These are phyloP conservation scores for Budorcas taxicolor DNA, from an alignment of 2,113 vertebrate species.

Conservation along the genomic window DNA sequence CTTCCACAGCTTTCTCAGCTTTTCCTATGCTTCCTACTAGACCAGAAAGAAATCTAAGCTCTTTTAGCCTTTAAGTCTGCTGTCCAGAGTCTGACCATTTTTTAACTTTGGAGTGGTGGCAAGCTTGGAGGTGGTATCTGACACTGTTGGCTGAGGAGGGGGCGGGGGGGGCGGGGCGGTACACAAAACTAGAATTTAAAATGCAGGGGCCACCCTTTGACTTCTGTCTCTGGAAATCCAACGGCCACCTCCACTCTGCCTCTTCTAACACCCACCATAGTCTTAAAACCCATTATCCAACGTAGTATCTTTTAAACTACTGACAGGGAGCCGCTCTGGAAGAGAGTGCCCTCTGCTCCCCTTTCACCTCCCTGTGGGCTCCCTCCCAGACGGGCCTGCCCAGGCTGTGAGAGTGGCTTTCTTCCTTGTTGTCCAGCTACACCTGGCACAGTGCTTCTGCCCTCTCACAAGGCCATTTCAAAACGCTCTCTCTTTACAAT, in stretches of 20 bases:
- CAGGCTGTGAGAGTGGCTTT: background rate
- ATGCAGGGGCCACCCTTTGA: background rate
- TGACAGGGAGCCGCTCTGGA: background rate
- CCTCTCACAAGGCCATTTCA: constrained; percentile 20
- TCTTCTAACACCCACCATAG: background rate
- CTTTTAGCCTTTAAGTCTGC: background rate
- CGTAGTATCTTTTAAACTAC: background rate
- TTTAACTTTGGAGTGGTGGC: background rate
- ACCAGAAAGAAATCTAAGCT: background rate
- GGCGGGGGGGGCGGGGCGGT: accelerated
- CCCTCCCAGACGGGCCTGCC: background rate
- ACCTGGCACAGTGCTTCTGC: background rate
- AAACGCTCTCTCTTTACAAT: background rate
- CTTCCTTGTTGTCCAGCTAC: background rate
- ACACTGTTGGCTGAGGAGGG: background rate
- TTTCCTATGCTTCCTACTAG: background rate
- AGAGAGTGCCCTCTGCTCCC: background rate
- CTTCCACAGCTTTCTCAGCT: background rate
- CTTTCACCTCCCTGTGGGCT: accelerated
- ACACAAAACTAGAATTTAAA: background rate
- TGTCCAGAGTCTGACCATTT: background rate
- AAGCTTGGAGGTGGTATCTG: background rate
- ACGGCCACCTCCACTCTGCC: background rate
- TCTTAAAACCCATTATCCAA: background rate
- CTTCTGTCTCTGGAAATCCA: background rate